These are phyloP conservation scores for Pyrocephalus nanus DNA, from an alignment of 2,797 vertebrate species.

Conservation along the genomic window DNA sequence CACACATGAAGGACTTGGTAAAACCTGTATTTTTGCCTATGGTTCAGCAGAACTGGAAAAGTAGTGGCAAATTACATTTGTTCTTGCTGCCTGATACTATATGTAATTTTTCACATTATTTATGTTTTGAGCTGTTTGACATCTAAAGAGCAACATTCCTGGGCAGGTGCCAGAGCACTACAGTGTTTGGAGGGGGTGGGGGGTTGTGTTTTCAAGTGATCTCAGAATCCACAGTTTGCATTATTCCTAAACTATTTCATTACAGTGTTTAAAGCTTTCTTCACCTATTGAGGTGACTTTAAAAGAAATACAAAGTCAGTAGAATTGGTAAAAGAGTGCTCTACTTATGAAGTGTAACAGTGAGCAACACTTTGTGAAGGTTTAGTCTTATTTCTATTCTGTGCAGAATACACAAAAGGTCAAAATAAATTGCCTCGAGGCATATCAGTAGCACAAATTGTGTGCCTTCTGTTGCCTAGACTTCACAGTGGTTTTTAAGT, in stretches of 20 bases:
- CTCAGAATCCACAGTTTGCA: neutral
- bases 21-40: neutral
- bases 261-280: neutral
- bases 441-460: constrained; percentile 30
- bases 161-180: neutral
- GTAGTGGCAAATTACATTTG: neutral
- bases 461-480: neutral
- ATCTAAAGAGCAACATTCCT: neutral
- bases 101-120: neutral
- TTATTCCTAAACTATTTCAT: neutral
- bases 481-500: neutral
- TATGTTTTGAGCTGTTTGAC: neutral
- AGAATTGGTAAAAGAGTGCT: neutral
- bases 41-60: neutral
- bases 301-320: neutral
- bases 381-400: constrained; percentile 6
- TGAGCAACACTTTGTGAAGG: neutral
- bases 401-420: constrained; percentile 34
- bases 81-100: neutral
- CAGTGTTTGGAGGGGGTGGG: neutral
- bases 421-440: constrained; percentile 40
- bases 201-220: neutral
- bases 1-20: neutral
- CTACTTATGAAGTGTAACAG: neutral
- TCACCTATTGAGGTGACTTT: neutral